These are phyloP conservation scores for Phalacrocorax carbo DNA, from an alignment of 2,113 vertebrate species.

Conservation along the genomic window DNA sequence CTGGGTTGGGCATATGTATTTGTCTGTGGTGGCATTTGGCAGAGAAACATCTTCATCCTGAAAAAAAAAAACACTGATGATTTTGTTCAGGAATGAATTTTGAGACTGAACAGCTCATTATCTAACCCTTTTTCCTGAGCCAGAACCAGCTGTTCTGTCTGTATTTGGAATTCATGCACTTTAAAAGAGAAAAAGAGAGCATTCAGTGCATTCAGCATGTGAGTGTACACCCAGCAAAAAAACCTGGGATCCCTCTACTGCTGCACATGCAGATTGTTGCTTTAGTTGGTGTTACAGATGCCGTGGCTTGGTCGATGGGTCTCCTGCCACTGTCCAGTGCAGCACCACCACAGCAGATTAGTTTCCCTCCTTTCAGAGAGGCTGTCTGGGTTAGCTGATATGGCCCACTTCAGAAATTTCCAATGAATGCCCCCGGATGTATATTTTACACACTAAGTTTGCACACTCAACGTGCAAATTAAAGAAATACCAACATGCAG, in stretches of 20 bases:
- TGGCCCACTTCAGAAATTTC: neutral
- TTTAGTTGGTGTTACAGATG: neutral
- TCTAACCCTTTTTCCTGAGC: neutral
- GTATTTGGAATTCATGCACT: neutral
- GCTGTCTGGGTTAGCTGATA: neutral
- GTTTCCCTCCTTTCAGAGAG: neutral
- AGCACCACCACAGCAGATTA: neutral
- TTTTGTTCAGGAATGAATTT: neutral
- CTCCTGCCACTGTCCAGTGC: neutral
- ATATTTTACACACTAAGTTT: neutral
- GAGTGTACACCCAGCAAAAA: neutral
- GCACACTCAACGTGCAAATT: neutral
- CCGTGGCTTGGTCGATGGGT: accelerated
- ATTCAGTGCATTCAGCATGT: neutral
- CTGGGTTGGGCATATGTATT: neutral
- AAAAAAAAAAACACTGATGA: neutral
- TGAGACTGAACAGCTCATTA: neutral
- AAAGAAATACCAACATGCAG: neutral
- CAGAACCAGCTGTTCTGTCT: neutral
- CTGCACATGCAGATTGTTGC: neutral
- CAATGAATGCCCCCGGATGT: neutral
- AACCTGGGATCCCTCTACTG: neutral
- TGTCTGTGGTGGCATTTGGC: neutral
- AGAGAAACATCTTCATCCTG: neutral
- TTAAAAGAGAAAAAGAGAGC: neutral